Conservation (phyloP, 2,888 invertebrate genomes). For the Drosophila anceps region DNA sequence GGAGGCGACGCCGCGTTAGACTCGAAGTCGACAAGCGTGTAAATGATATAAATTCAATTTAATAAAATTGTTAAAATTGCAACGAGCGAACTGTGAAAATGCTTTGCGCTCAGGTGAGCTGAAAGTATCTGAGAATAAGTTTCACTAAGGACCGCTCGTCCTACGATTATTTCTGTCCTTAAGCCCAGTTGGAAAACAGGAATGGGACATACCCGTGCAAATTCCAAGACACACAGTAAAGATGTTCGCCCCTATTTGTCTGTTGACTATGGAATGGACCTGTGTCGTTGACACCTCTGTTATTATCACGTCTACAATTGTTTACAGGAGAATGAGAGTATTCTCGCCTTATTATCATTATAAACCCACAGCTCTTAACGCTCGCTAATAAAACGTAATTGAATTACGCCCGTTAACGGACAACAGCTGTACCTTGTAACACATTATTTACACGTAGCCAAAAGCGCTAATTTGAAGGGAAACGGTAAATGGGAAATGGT, state of each 20-base stretch:
- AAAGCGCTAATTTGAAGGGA: too few species aligned
- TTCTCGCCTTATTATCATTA: conserved; percentile 52
- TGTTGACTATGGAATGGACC: conserved; percentile 35
- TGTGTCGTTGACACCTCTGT: conserved; percentile 29
- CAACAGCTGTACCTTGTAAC: conserved; percentile 31
- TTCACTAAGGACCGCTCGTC: conserved; percentile 45
- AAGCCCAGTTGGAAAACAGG: neutral
- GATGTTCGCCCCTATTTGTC: conserved; percentile 31
- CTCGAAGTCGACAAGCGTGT: conserved; percentile 82
- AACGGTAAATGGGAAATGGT: too few species aligned
- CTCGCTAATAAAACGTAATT: conserved; percentile 10
- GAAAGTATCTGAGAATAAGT: conserved; percentile 69
- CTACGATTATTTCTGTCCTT: conserved; percentile 5
- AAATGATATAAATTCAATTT: conserved; percentile 85
- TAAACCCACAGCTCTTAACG: conserved; percentile 71
- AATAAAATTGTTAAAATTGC: conserved; percentile 85
- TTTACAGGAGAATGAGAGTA: conserved; percentile 34
- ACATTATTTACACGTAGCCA: conserved; percentile 41
- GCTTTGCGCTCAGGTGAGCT: conserved; percentile 81
- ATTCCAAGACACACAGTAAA: conserved; percentile 81
- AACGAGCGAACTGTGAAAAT: conserved; percentile 79
- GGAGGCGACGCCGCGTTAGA: conserved; percentile 50
- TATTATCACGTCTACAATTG: conserved; percentile 23
- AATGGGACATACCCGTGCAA: conserved; percentile 80
- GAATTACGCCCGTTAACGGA: neutral